Percentiles rank a stretch among this genome's conserved stretches.
phyloP scores from a whole-genome alignment of 2,888 invertebrate species.

The Onthophagus sagittarius region DNA sequence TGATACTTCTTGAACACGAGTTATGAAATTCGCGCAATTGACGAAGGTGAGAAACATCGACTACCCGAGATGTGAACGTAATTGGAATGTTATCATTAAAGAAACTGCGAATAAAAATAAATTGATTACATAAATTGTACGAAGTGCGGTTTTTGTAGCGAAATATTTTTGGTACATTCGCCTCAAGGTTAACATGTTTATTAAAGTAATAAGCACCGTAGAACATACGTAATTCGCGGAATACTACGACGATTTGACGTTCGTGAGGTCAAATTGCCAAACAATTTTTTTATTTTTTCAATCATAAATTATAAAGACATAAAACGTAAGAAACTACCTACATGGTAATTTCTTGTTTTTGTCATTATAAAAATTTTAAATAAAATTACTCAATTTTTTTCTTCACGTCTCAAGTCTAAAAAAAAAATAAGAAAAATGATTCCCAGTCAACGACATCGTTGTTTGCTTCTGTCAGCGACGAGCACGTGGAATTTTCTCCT shows the following conservation, averaged over 20 bases:
- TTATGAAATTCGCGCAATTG: neutral
- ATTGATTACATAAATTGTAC: neutral
- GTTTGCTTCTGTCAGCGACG: too few species aligned
- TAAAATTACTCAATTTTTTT: too few species aligned
- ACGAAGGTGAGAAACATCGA: neutral
- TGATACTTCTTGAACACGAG: neutral
- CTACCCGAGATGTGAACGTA: neutral
- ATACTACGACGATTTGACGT: neutral
- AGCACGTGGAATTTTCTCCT: too few species aligned
- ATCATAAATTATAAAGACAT: neutral
- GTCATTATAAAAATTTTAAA: too few species aligned
- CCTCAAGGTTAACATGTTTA: neutral
- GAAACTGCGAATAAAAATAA: neutral
- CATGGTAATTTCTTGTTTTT: too few species aligned
- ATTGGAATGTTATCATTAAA: too few species aligned
- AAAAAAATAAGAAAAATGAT: too few species aligned
- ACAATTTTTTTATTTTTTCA: neutral
- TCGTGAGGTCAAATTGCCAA: neutral
- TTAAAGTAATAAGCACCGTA: neutral
- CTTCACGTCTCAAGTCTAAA: too few species aligned
- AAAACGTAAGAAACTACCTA: neutral
- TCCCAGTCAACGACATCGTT: too few species aligned
- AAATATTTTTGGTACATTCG: neutral
- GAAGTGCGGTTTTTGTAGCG: neutral
- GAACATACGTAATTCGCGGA: neutral